phyloP scores from a whole-genome alignment of 2,888 invertebrate species.

The Imbricaverruca yamaguchii region DNA sequence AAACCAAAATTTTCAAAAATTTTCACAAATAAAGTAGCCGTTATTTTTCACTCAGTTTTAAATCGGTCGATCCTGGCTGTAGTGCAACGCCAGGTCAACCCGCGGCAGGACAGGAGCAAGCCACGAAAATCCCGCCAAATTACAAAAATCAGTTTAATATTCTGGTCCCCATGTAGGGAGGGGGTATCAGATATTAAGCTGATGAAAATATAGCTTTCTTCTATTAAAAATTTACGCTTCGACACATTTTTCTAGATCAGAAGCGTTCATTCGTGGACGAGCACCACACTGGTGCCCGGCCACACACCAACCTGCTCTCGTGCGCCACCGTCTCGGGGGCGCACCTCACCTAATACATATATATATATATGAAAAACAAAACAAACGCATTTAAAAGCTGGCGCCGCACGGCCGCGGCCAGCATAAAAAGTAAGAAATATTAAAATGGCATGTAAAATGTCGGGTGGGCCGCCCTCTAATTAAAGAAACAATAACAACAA shows the following conservation, averaged over 20 bases:
- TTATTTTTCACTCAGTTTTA: background rate
- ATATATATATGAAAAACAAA: background rate
- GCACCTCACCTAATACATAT: too few species aligned
- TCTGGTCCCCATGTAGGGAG: too few species aligned
- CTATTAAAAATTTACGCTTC: too few species aligned
- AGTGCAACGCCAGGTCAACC: slow-evolving; percentile 62
- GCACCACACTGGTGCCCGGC: too few species aligned
- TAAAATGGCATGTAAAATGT: too few species aligned
- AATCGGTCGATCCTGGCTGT: slow-evolving; percentile 48
- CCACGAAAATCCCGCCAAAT: slow-evolving; percentile 50
- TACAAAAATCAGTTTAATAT: slow-evolving; percentile 55
- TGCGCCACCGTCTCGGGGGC: too few species aligned
- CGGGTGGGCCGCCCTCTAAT: too few species aligned
- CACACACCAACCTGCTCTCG: too few species aligned
- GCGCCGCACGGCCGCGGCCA: background rate
- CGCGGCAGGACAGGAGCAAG: slow-evolving; percentile 59
- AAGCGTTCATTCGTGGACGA: too few species aligned
- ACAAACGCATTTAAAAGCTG: background rate
- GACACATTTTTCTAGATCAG: too few species aligned
- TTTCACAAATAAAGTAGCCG: too few species aligned
- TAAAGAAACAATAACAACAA: background rate
- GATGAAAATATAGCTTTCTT: slow-evolving; percentile 54
- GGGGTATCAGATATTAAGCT: slow-evolving; percentile 54
- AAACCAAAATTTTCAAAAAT: too few species aligned
- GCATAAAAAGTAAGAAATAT: background rate